These are phyloP conservation scores for Tachuris rubrigastra DNA, from an alignment of 2,113 vertebrate genomes.

Conservation along the genomic window DNA sequence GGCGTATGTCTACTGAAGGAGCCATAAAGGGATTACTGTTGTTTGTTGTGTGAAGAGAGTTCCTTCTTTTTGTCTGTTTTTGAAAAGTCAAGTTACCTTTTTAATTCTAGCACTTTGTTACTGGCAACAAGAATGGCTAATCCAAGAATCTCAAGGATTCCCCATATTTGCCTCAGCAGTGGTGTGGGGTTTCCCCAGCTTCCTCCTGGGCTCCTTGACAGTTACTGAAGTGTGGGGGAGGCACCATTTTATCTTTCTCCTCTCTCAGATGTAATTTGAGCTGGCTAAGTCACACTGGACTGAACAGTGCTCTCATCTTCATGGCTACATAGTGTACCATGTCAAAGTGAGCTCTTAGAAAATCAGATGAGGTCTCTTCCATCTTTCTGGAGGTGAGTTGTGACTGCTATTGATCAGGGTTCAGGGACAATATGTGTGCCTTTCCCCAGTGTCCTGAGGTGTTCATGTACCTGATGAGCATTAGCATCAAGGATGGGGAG, in stretches of 20 bases:
- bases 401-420: not conserved
- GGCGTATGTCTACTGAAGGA: not conserved
- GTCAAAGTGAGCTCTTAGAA: accelerated
- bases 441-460: not conserved
- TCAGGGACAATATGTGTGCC: not conserved
- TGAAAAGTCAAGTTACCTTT: not conserved
- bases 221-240: not conserved
- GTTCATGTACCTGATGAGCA: not conserved
- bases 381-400: not conserved
- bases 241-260: not conserved
- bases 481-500: not conserved
- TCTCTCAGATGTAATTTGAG: not conserved
- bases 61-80: not conserved
- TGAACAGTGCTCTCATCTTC: not conserved
- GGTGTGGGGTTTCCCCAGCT: not conserved
- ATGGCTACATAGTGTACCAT: accelerated
- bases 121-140: not conserved
- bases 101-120: not conserved
- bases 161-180: not conserved
- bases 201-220: not conserved
- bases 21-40: not conserved
- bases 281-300: not conserved
- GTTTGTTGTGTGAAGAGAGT: not conserved
- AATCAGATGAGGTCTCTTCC: not conserved
- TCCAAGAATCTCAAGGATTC: not conserved